Percentiles rank a stretch among this genome's conserved stretches.
Conservation (phyloP, 2,888 invertebrate genomes). For the Carcina quercana region DNA sequence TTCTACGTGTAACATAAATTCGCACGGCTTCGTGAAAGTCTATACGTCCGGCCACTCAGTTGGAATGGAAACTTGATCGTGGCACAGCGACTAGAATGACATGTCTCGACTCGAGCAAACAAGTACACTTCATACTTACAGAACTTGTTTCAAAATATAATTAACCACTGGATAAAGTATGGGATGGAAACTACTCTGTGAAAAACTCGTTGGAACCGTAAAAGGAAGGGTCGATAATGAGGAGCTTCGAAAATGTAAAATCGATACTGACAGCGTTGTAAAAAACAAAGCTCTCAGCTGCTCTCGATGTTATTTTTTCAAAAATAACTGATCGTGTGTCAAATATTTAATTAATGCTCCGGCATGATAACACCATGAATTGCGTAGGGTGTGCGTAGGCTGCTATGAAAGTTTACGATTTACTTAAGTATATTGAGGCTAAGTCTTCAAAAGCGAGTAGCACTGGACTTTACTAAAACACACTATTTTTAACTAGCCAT, state of each 20-base stretch:
- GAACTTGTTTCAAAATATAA: constrained; percentile 15
- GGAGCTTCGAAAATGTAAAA: constrained; percentile 7
- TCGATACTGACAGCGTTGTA: constrained; percentile 3
- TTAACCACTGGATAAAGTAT: constrained; percentile 12
- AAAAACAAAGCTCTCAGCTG: constrained; percentile 1
- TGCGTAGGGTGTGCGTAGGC: no score
- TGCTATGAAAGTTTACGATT: no score
- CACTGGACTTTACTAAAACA: no score
- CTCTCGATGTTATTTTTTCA: no score
- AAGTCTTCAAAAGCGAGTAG: no score
- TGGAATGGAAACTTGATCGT: constrained; percentile 28
- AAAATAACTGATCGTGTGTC: no score
- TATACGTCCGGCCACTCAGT: constrained; percentile 24
- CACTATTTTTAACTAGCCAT: no score
- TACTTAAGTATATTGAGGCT: no score
- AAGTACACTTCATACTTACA: constrained; percentile 13
- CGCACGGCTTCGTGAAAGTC: constrained; percentile 37
- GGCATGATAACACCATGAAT: no score
- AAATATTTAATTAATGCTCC: no score
- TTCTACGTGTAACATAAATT: no score
- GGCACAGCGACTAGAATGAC: constrained; percentile 25
- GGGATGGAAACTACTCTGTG: constrained; percentile 6
- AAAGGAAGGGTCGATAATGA: constrained; percentile 4
- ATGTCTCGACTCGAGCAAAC: constrained; percentile 20
- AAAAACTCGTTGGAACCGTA: constrained; percentile 7